Percentiles rank a stretch among this genome's conserved stretches.
These are phyloP conservation scores for Drosophila nigrodunni DNA, from an alignment of 1,140 invertebrate species.

Conservation along the genomic window DNA sequence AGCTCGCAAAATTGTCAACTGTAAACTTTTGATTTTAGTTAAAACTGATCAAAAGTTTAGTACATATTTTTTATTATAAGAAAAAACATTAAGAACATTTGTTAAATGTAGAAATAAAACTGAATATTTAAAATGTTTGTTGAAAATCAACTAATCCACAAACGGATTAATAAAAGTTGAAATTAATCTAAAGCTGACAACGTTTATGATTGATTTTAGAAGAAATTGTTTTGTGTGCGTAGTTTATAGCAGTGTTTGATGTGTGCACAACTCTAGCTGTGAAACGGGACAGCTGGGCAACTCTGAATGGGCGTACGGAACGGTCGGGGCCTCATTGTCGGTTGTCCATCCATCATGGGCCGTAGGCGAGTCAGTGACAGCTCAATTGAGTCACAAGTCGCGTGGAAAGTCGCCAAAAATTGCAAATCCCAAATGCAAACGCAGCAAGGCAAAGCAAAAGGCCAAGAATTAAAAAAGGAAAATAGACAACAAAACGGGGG, in stretches of 20 bases:
- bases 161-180: no score
- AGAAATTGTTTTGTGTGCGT: neutral
- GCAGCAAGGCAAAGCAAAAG: constrained; percentile 51
- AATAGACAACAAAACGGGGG: constrained; percentile 18
- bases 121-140: no score
- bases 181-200: no score
- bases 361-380: constrained; percentile 42
- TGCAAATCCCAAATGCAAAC: constrained; percentile 71
- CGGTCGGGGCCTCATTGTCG: no score
- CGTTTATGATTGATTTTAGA: no score
- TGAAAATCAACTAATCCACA: no score
- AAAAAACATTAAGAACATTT: no score
- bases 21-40: no score
- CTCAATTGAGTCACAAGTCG: constrained; percentile 56
- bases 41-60: no score
- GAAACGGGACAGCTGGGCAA: constrained; percentile 11
- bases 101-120: no score
- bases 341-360: constrained; percentile 62
- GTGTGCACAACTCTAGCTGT: constrained; percentile 15
- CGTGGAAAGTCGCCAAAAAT: constrained; percentile 52
- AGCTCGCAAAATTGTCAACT: no score
- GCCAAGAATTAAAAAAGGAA: constrained; percentile 65
- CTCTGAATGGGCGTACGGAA: neutral
- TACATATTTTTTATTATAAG: no score
- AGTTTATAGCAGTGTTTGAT: constrained; percentile 11